Percentiles rank a stretch among this genome's conserved stretches.
phyloP scores from a whole-genome alignment of 2,888 invertebrate species.

The Netelia inedita region DNA sequence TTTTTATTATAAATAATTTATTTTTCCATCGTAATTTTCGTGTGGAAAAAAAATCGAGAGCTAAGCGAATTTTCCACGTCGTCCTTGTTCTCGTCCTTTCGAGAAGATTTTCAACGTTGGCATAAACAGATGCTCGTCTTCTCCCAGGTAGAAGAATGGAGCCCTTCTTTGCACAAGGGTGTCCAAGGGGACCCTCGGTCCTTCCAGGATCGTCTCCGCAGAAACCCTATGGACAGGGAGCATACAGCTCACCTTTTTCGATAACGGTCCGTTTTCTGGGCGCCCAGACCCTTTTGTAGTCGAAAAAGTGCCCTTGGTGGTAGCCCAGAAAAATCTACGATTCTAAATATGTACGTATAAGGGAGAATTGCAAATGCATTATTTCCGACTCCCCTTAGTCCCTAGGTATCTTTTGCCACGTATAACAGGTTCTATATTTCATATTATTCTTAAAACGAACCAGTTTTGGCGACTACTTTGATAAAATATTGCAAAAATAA shows the following conservation, averaged over 20 bases:
- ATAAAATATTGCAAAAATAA: not conserved
- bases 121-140: conserved; percentile 12
- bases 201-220: conserved; percentile 44
- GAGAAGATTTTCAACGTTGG: conserved; percentile 27
- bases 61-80: not conserved
- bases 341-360: conserved; percentile 13
- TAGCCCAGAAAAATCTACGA: conserved; percentile 22
- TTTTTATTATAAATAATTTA: not conserved
- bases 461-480: not conserved
- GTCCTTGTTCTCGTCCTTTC: conserved; percentile 35
- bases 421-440: no score
- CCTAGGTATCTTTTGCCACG: conserved; percentile 1
- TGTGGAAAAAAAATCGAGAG: not conserved
- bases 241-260: conserved; percentile 47
- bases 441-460: not conserved
- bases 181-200: conserved; percentile 33
- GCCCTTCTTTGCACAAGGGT: conserved; percentile 37
- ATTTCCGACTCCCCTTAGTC: conserved; percentile 35
- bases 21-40: not conserved
- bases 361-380: conserved; percentile 55
- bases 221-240: conserved; percentile 27
- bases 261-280: conserved; percentile 53
- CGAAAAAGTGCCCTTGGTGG: not conserved
- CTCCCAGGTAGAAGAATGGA: conserved; percentile 54
- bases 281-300: conserved; percentile 54